Percentiles rank a stretch among this genome's conserved stretches.
Evolutionary conservation across 64 coral and sea anemone genomes (phyloP).

Genomic region (Dendronephthya gigantea): DNA sequence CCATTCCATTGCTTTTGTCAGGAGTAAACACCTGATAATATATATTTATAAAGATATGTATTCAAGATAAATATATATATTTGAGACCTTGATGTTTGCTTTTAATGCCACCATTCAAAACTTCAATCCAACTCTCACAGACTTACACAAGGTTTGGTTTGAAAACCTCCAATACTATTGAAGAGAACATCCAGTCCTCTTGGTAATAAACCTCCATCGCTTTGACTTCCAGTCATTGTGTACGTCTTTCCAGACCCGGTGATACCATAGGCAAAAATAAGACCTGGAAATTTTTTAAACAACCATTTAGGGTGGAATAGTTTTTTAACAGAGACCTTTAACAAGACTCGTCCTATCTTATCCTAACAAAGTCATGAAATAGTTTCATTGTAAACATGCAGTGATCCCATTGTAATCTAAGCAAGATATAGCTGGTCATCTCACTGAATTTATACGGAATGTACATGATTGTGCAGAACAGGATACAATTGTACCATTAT

Average conservation of each 20-base stretch:
- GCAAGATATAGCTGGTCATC: no score
- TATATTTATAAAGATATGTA: not conserved
- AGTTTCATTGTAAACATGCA: no score
- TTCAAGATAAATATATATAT: no score
- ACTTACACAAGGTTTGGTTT: constrained; percentile 39
- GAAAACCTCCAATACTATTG: constrained; percentile 78
- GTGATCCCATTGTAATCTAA: no score
- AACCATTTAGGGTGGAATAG: no score
- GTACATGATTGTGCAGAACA: no score
- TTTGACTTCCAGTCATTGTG: constrained; percentile 90
- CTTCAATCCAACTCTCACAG: not conserved
- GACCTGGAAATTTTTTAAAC: constrained; percentile 24
- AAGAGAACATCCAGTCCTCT: constrained; percentile 89
- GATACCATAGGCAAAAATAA: constrained; percentile 98
- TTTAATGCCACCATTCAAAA: not conserved
- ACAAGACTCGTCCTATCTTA: no score
- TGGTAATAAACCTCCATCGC: constrained; percentile 77
- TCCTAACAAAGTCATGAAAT: no score
- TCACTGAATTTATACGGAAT: no score
- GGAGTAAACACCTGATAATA: constrained; percentile 68
- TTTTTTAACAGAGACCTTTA: no score
- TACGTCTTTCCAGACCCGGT: constrained; percentile 98
- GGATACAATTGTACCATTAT: no score
- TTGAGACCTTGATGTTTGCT: no score
- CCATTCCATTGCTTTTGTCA: constrained; percentile 87